Percentiles rank a stretch among this genome's conserved stretches.
phyloP scores from a whole-genome alignment of 2,888 invertebrate species.

The Thecocarcelia acutangulata region DNA sequence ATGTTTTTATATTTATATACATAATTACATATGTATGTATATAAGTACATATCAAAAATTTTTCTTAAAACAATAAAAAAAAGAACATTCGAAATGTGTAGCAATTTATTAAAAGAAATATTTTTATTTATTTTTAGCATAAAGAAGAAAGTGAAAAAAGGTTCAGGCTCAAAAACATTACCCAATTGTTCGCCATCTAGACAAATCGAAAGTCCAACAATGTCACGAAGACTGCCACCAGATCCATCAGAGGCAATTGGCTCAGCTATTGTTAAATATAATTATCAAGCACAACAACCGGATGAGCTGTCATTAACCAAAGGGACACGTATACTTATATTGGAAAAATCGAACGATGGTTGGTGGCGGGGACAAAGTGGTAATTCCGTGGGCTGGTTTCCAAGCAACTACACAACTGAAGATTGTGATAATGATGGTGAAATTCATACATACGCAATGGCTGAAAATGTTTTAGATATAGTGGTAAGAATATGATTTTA shows the following conservation, averaged over 20 bases:
- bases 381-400: slow-evolving; percentile 91
- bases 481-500: slow-evolving; percentile 84
- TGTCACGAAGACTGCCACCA: slow-evolving; percentile 87
- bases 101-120: background rate
- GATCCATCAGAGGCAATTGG: slow-evolving; percentile 94
- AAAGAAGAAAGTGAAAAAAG: slow-evolving; percentile 92
- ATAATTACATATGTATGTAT: too few species aligned
- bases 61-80: too few species aligned
- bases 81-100: background rate
- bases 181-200: slow-evolving; percentile 93
- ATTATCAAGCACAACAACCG: slow-evolving; percentile 96
- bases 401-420: slow-evolving; percentile 98
- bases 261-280: slow-evolving; percentile 96
- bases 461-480: slow-evolving; percentile 96
- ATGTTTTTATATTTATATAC: too few species aligned
- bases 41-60: too few species aligned
- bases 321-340: slow-evolving; percentile 95
- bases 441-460: slow-evolving; percentile 95
- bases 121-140: slow-evolving; percentile 83
- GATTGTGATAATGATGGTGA: slow-evolving; percentile 93
- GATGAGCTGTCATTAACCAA: slow-evolving; percentile 97
- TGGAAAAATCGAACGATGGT: slow-evolving; percentile 99
- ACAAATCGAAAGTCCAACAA: slow-evolving; percentile 89
- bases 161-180: slow-evolving; percentile 91
- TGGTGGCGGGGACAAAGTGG: slow-evolving; percentile 98